Base-by-base conservation (phyloP, 2,797 vertebrate genomes). In the Kryptolebias ocellatus region DNA sequence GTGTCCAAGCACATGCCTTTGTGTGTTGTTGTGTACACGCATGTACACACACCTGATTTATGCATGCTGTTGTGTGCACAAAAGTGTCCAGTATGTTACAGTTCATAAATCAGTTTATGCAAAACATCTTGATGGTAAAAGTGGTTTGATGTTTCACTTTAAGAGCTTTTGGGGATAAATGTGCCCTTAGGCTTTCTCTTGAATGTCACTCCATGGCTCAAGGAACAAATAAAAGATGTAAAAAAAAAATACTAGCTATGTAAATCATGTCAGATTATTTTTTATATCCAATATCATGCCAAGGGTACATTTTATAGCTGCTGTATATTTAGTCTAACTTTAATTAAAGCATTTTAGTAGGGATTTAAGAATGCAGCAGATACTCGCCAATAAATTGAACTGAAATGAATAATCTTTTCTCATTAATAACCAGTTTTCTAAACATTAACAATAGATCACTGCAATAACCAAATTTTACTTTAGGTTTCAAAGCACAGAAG, bases 21-120 rank as follows among this genome's bases (percentile, higher is more conserved):
- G 51, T 63, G 60, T 31, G 60, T 16, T 51, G 46, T 70, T 34
- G 31, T 34, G 31, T 14, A 29, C 45, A 39, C 53, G 45, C 49
- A 34, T 44, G 52, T 52, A 64, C 47, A 63, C 37, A 64, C 11
- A 15, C 27, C 60, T 72, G 70, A 84, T 80, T 86, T 67, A 78
- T 74, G 72, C 77, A 18, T 24, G 62, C 60, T 44, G 71, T 3
- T 63, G 34, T 59, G 50, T 47, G 57, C 62, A 60, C 61, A 77
- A 42, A 44, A 64, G 47, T 49, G 47, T 64, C 64, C 49, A 51
- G 50, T 67, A n/a, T 60, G 72, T 69, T 76, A 63, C 66, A 42
- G 66, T 51, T 68, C 59, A 83, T 85, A 78, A 83, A 84, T 84
- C 74, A 73, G 71, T 67, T 74, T 15, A 46, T 55, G 64, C 59